A percentile compares a stretch with the other conserved stretches of the same genome.
Evolutionary conservation across 2,113 vertebrate species (phyloP).

Genomic region (Tachuris rubrigastra): DNA sequence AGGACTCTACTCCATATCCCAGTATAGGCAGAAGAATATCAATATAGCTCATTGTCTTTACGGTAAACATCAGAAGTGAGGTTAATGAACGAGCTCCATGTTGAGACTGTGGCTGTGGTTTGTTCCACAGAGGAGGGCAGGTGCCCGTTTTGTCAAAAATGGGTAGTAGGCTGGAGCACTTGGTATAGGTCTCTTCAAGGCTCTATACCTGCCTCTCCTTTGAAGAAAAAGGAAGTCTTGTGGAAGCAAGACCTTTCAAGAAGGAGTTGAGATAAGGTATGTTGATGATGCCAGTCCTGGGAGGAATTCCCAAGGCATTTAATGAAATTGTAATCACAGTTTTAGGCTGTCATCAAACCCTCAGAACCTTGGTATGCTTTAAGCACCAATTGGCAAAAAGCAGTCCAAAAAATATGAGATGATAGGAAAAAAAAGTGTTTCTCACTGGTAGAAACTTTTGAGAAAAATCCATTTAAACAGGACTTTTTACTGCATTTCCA

Average conservation of each 20-base stretch:
- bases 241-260: background rate
- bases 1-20: background rate
- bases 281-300: background rate
- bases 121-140: accelerated
- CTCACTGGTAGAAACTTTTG: background rate
- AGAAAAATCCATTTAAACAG: background rate
- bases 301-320: background rate
- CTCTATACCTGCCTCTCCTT: background rate
- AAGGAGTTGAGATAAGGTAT: background rate
- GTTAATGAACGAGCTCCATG: accelerated
- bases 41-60: background rate
- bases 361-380: background rate
- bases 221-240: background rate
- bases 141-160: background rate
- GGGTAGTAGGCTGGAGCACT: background rate
- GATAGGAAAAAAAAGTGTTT: background rate
- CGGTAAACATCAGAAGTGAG: background rate
- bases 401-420: background rate
- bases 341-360: background rate
- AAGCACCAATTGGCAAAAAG: background rate
- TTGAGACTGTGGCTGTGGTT: background rate
- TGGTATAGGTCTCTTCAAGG: background rate
- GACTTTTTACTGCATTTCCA: background rate
- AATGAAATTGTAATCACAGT: background rate
- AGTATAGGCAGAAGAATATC: background rate